Percentiles rank a stretch among this genome's conserved stretches.
These are phyloP conservation scores for Prietella phreatophila DNA, from an alignment of 2,113 vertebrate genomes.

Conservation along the genomic window DNA sequence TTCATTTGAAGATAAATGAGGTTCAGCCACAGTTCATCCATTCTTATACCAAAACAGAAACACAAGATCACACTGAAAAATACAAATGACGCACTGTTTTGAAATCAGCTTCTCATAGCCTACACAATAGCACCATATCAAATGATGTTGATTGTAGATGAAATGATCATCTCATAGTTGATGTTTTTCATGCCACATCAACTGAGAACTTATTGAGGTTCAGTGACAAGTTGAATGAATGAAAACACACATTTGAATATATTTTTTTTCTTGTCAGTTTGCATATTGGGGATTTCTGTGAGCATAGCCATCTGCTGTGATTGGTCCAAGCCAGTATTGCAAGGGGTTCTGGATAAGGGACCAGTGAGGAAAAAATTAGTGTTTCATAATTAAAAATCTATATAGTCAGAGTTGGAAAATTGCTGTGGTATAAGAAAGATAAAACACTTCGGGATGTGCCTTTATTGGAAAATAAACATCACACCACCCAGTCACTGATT, in stretches of 20 bases:
- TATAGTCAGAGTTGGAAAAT: not conserved
- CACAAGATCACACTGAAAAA: not conserved
- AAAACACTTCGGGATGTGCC: not conserved
- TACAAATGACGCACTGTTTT: not conserved
- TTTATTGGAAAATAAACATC: not conserved
- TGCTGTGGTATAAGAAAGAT: not conserved
- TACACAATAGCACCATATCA: not conserved
- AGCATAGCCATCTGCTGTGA: not conserved
- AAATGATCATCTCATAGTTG: not conserved
- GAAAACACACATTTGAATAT: not conserved
- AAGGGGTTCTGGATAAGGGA: not conserved
- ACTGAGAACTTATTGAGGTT: not conserved
- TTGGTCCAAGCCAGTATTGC: not conserved
- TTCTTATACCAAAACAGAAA: not conserved
- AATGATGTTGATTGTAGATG: not conserved
- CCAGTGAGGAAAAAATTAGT: not conserved
- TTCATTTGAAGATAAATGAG: slow-evolving; percentile 3
- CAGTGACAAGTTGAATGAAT: not conserved
- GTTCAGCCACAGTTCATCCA: not conserved
- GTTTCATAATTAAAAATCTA: not conserved
- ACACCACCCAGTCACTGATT: not conserved
- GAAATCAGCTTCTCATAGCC: not conserved
- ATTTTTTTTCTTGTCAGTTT: not conserved
- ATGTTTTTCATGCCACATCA: not conserved
- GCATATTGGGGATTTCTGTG: not conserved